phyloP scores from a whole-genome alignment of 1,140 invertebrate species.

The Papilio machaon region DNA sequence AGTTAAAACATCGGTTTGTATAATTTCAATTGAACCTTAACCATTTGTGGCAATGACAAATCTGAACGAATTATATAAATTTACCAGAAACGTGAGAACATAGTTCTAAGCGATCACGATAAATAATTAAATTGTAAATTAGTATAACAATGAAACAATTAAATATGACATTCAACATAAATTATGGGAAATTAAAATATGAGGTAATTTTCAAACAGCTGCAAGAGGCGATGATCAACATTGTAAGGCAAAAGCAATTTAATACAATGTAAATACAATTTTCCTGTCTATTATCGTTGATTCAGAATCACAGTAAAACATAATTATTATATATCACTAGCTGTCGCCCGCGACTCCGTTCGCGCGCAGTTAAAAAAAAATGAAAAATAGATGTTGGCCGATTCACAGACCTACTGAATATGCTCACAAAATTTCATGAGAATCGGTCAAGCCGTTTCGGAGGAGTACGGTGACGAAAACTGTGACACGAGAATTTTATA shows the following conservation, averaged over 20 bases:
- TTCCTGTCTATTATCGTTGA: not conserved
- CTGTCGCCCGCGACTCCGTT: too few species aligned
- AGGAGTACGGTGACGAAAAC: too few species aligned
- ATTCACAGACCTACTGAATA: too few species aligned
- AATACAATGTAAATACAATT: not conserved
- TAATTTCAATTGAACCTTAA: not conserved
- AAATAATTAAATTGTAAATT: not conserved
- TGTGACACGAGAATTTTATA: too few species aligned
- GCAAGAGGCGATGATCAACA: not conserved
- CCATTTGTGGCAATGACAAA: not conserved
- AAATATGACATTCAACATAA: conserved; percentile 4
- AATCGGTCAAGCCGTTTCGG: too few species aligned
- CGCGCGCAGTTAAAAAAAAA: too few species aligned
- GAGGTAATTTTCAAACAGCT: not conserved
- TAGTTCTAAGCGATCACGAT: conserved; percentile 1
- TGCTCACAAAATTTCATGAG: too few species aligned
- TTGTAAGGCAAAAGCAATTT: conserved; percentile 1
- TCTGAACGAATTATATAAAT: not conserved
- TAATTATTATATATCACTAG: not conserved
- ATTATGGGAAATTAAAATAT: not conserved
- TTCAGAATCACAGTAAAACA: conserved; percentile 10
- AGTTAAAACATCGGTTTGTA: too few species aligned
- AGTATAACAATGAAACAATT: conserved; percentile 18
- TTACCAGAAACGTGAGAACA: not conserved
- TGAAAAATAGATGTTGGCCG: too few species aligned